These are phyloP conservation scores for Drosophila quinaria DNA, from an alignment of 2,888 invertebrate species.

Conservation along the genomic window DNA sequence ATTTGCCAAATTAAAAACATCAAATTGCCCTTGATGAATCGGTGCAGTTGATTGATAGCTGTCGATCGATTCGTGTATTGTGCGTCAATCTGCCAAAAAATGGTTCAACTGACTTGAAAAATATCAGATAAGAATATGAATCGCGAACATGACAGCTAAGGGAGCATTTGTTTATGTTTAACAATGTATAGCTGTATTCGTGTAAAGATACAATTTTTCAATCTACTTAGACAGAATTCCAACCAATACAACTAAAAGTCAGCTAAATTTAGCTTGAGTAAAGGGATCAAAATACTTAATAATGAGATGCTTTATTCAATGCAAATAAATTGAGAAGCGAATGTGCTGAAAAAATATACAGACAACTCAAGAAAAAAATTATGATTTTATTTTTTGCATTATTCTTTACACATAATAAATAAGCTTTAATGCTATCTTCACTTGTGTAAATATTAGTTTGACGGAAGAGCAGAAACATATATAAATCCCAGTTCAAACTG, in stretches of 20 bases:
- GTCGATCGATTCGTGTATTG: background rate
- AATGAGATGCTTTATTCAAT: too few relatives aligned
- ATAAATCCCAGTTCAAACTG: background rate
- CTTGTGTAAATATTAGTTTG: background rate
- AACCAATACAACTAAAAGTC: too few relatives aligned
- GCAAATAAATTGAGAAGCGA: too few relatives aligned
- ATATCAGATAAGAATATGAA: background rate
- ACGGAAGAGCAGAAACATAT: background rate
- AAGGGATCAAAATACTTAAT: too few relatives aligned
- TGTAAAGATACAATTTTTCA: background rate
- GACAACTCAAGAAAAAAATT: too few relatives aligned
- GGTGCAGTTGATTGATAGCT: slow-evolving; percentile 53
- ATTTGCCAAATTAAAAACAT: slow-evolving; percentile 63
- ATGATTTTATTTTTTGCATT: too few relatives aligned
- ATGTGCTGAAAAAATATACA: too few relatives aligned
- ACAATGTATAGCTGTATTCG: background rate
- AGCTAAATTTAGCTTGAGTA: too few relatives aligned
- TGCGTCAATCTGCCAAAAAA: slow-evolving; percentile 6
- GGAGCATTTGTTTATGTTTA: background rate
- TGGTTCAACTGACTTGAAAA: slow-evolving; percentile 2
- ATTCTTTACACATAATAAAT: too few relatives aligned
- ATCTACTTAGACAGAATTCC: too few relatives aligned
- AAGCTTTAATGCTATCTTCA: too few relatives aligned
- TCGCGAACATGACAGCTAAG: slow-evolving; percentile 1
- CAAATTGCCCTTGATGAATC: slow-evolving; percentile 59